Percentiles rank a stretch among this genome's conserved stretches.
Evolutionary conservation across 2,888 invertebrate species (phyloP).

Genomic region (Sinelater perroti): DNA sequence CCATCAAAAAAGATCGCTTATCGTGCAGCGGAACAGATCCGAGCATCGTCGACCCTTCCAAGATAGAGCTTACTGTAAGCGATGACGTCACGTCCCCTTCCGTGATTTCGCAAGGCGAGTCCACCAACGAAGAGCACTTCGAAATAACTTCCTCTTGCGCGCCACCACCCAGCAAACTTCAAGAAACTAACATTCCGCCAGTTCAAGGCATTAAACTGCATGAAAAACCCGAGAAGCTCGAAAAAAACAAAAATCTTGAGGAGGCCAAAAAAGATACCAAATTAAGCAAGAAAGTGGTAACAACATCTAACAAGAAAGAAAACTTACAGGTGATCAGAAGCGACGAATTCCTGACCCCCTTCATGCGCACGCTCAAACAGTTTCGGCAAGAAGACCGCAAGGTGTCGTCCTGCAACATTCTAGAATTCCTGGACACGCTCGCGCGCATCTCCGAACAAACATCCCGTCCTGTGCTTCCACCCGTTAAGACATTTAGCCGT

Average conservation of each 20-base stretch:
- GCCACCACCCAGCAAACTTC: too few species aligned
- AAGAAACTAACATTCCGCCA: constrained; percentile 3
- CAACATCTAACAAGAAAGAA: too few species aligned
- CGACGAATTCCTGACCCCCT: constrained; percentile 16
- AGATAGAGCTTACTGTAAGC: background rate
- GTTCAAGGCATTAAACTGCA: background rate
- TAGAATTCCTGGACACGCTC: constrained; percentile 25
- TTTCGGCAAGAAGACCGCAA: background rate
- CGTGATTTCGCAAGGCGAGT: background rate
- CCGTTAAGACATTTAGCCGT: background rate
- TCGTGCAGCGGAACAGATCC: background rate
- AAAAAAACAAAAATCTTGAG: background rate
- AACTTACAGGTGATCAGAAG: background rate
- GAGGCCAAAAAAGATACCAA: background rate
- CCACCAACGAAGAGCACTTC: constrained; percentile 7
- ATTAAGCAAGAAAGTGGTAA: background rate
- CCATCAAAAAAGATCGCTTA: background rate
- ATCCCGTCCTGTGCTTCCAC: background rate
- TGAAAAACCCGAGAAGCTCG: too few species aligned
- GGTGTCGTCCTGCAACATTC: background rate
- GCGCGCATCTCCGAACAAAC: constrained; percentile 4
- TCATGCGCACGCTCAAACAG: constrained; percentile 22
- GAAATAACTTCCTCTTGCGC: background rate
- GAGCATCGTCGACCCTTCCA: background rate
- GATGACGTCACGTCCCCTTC: background rate